Evolutionary conservation across 2,888 invertebrate species (phyloP).

Genomic region (Coenonympha glycerion): DNA sequence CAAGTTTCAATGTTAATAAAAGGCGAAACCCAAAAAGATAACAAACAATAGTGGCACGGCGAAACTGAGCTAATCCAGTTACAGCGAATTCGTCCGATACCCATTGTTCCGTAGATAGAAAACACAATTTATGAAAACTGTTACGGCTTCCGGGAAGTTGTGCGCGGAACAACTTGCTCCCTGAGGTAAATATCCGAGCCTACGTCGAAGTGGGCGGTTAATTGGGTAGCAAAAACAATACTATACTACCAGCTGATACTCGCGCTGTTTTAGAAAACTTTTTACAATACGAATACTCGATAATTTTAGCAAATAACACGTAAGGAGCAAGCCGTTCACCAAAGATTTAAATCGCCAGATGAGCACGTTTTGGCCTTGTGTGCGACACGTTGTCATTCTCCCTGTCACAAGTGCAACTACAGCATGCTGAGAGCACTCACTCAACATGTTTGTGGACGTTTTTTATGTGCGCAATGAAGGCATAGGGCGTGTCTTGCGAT

Average conservation of each 20-base stretch:
- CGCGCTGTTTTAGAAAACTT: too few species aligned
- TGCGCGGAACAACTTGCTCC: not conserved
- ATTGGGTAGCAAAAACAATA: not conserved
- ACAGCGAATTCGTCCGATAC: not conserved
- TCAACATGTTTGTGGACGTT: too few species aligned
- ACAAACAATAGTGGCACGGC: not conserved
- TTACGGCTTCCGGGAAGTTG: not conserved
- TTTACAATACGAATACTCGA: too few species aligned
- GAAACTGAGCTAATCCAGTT: not conserved
- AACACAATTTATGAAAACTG: slow-evolving; percentile 5
- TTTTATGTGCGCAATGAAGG: too few species aligned
- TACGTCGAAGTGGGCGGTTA: not conserved
- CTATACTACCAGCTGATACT: not conserved
- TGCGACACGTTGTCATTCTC: too few species aligned
- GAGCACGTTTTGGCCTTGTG: too few species aligned
- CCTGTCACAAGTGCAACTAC: too few species aligned
- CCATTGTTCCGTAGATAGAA: slow-evolving; percentile 1
- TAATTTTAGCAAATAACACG: too few species aligned
- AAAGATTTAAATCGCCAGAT: too few species aligned
- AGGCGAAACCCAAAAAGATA: not conserved
- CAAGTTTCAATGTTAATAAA: not conserved
- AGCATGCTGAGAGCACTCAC: too few species aligned
- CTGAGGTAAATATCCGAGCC: not conserved
- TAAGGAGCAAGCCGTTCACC: too few species aligned
- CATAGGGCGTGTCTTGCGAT: too few species aligned